A percentile compares a stretch with the other conserved stretches of the same genome.
Conservation (phyloP, 1,140 invertebrate genomes). For the Sesamia nonagrioides region DNA sequence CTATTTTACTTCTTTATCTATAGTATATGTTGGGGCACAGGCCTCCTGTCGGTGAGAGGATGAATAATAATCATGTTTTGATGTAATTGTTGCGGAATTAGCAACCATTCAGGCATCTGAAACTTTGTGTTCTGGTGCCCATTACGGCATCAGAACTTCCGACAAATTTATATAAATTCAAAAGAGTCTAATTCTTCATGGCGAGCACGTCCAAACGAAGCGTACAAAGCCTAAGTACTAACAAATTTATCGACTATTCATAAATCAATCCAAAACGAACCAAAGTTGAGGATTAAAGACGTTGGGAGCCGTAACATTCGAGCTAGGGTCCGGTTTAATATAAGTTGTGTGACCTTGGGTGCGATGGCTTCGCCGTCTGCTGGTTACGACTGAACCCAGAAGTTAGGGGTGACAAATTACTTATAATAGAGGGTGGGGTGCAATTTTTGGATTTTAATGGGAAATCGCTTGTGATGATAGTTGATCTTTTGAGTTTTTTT, state of each 20-base stretch:
- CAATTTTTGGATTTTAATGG: conserved; percentile 37
- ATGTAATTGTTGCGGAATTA: too few species aligned
- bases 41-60: too few species aligned
- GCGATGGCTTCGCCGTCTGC: conserved; percentile 2
- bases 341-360: conserved; percentile 26
- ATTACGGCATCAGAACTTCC: too few species aligned
- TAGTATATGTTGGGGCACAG: too few species aligned
- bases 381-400: conserved; percentile 15
- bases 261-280: conserved; percentile 27
- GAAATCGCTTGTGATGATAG: conserved; percentile 11
- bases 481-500: too few species aligned
- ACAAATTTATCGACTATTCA: conserved; percentile 8
- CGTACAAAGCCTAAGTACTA: background rate
- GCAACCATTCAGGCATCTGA: too few species aligned
- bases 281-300: conserved; percentile 29
- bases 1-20: too few species aligned
- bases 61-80: too few species aligned
- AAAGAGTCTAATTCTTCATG: too few species aligned
- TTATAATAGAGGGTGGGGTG: conserved; percentile 15
- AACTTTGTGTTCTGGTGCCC: too few species aligned
- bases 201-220: background rate
- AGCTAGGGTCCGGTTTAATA: conserved; percentile 26
- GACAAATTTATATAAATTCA: too few species aligned
- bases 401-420: conserved; percentile 17
- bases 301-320: background rate